phyloP scores from a whole-genome alignment of 2,797 vertebrate species.

The Chelmon rostratus region DNA sequence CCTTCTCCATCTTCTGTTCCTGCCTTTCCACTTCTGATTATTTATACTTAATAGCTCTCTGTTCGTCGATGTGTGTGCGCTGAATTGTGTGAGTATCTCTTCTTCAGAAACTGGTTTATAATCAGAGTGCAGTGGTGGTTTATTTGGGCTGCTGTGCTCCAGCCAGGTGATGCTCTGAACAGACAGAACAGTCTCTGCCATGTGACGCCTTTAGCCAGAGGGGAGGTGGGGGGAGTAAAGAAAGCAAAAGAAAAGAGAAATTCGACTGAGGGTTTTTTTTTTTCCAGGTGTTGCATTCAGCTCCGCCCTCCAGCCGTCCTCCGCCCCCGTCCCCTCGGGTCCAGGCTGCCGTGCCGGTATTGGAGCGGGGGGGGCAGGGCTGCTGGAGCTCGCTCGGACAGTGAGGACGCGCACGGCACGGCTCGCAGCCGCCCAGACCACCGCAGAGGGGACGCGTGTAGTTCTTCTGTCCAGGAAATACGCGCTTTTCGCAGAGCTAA shows the following conservation, averaged over 20 bases:
- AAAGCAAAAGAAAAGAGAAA: conserved; percentile 35
- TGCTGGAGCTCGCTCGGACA: background rate
- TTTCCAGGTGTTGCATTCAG: conserved; percentile 68
- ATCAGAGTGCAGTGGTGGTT: too few species aligned
- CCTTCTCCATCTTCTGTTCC: background rate
- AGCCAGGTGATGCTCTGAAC: background rate
- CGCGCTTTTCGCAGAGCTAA: background rate
- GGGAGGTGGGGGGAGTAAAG: background rate
- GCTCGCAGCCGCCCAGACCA: too few species aligned
- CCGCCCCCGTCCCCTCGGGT: conserved; percentile 18
- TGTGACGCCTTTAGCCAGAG: background rate
- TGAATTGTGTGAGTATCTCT: too few species aligned
- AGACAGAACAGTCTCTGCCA: background rate
- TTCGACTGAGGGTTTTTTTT: conserved; percentile 15
- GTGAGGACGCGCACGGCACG: background rate
- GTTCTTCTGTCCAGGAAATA: background rate
- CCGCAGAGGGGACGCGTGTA: too few species aligned
- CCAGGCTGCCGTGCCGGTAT: conserved; percentile 10
- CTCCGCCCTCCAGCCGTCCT: conserved; percentile 47
- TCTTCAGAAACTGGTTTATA: background rate
- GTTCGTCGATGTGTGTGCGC: too few species aligned
- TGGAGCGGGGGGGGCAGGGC: conserved; percentile 32
- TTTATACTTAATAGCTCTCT: too few species aligned
- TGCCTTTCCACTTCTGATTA: background rate
- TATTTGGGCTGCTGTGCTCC: background rate